Conservation (phyloP, 2,113 vertebrate genomes). For the Pristiophorus japonicus region DNA sequence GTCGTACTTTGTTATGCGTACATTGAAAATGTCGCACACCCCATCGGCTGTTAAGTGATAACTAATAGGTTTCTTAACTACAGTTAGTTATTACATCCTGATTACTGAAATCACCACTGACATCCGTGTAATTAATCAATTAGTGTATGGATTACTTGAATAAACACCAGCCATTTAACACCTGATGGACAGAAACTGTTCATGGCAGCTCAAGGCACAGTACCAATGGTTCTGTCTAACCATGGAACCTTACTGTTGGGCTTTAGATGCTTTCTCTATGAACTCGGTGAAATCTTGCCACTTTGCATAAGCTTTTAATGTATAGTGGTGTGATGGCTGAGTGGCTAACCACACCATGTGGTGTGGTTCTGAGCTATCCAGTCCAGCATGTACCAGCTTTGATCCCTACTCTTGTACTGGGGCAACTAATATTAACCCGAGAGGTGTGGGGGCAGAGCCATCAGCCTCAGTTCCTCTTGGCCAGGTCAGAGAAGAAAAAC, state of each 20-base stretch:
- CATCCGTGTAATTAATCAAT: background rate
- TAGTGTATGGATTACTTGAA: background rate
- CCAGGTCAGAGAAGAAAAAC: background rate
- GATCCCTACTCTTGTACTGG: background rate
- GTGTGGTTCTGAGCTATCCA: background rate
- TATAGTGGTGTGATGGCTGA: background rate
- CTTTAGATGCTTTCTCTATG: background rate
- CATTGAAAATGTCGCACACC: background rate
- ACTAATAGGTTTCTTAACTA: background rate
- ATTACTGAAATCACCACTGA: background rate
- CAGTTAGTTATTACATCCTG: conserved; percentile 12
- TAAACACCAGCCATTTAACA: background rate
- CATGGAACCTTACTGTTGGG: background rate
- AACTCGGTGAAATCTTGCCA: background rate
- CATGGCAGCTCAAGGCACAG: background rate
- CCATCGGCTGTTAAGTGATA: background rate
- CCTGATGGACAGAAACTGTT: background rate
- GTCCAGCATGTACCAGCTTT: background rate
- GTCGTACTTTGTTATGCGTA: background rate
- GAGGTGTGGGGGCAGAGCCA: background rate
- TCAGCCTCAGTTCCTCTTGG: background rate
- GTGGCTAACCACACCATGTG: background rate
- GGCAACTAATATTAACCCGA: background rate
- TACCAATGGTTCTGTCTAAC: background rate
- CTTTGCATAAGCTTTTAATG: background rate